Base-by-base conservation (phyloP, 53 echinoderm and acorn worm genomes). In the Holothuria scabra region DNA sequence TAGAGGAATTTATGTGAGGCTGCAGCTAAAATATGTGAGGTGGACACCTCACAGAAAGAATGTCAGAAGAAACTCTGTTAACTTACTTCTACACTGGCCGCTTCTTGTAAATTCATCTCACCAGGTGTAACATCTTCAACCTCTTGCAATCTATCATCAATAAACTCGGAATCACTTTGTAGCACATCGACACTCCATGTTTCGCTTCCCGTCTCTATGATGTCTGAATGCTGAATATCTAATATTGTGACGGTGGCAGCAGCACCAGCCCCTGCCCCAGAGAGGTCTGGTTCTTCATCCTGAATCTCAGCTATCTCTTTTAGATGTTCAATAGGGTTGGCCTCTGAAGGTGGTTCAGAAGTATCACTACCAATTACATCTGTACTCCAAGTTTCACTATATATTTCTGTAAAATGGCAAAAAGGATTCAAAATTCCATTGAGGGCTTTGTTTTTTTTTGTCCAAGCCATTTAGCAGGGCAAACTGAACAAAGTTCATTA, bases 121-220 rank as follows among this genome's bases (percentile, higher is more conserved):
- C 78, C 84, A 13, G 85, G 88, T 29, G 85, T 60, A 1, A 76
- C 82, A 8, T 93, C 90, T 44, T 90, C 87, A 19, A 87, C 90
- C 63, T 95, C 95, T 64, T 88, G 89, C 85, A 86, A 70, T 83
- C 83, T 57, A 56, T 94, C 94, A 55, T 95, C 91, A 1, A 85
- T 60, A 7, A 86, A 90, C 74, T 97, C 97, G 0, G 97, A 94
- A 74, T 97, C 97, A 35, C 92, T 92, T 87, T 94, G 94, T 1
- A 94, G 87, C 59, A 93, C 97, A 56, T 97, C 97, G 0, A 97
- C 97, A 31, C 97, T 97, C 97, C 97, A 97, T 2, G 97, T 97
- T 87, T 97, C 97, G 32, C 97, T 97, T 7, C 94, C 94, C 1
- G 97, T 97, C 87, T 97, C 97, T 12, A 87, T 89, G 59, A 89